Evolutionary conservation across 1,140 invertebrate genomes (phyloP), one percentile per base, ranked within the genome.

Genomic region (Caligus rogercresseyi): DNA sequence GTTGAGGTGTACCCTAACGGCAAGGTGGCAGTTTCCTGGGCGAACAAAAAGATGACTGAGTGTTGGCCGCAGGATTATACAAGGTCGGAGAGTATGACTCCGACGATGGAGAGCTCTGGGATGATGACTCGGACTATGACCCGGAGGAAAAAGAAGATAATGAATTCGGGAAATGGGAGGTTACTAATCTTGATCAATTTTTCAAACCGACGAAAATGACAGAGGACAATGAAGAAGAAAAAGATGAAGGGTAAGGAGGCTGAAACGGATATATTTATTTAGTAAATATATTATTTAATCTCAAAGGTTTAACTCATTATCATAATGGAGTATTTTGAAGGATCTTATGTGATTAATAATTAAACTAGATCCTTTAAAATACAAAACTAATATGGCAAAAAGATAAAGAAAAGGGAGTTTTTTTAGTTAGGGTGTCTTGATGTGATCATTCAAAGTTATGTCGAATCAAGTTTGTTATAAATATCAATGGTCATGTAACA

Each of bases 31-130:
- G 18, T 52, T 23, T 20, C 20, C 23, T 94, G 90, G 90, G 83
- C 86, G 0, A 83, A 88, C 70, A 84, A 84, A 3, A 82, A 82
- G 61, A 80, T 81, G 1, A 88, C 86, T 55, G 83, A 85, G 75
- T 92, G 87, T 70, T 93, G 87, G 83, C 91, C 91, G 0, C 89
- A 94, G 69, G 88, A 85, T 70, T 85, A 3, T 84, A 81, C 66
- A 78, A 85, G 26, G 80, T 85, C 19, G 81, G 82, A 15, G 82
- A 86, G 66, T 84, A 86, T 70, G 83, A 87, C 69, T 82, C 79
- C 1, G 85, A 87, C 56, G 84, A 86, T 63, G 82, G 83, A 31
- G 83, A 84, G 72, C 70, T 85, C 14, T 87, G 81, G 83, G 83
- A 82, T 63, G 70, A 71, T 53, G 67, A 68, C 21, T 55, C 66